Percentiles rank a stretch among this genome's conserved stretches.
Evolutionary conservation across 2,797 vertebrate genomes (phyloP).

Genomic region (Darevskia mixta): DNA sequence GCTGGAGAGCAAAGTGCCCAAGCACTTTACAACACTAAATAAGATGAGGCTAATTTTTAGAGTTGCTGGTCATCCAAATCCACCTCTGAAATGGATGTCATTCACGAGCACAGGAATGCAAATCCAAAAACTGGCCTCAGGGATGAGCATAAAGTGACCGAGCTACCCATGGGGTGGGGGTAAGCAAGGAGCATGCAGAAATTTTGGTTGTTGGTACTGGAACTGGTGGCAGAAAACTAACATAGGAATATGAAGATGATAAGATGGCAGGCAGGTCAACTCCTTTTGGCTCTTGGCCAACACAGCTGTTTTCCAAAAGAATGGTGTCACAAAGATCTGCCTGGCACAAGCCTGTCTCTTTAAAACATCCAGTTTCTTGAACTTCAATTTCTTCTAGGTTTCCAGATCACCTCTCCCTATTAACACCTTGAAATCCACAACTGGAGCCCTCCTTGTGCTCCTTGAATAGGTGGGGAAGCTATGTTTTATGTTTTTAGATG

Average conservation of each 20-base stretch:
- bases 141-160: not conserved
- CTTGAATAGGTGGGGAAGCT: no score
- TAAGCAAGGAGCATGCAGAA: not conserved
- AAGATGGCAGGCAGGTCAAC: not conserved
- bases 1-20: conserved; percentile 34
- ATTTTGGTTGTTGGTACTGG: not conserved
- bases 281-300: no score
- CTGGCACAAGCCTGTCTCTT: no score
- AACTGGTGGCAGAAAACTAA: not conserved
- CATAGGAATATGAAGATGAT: not conserved
- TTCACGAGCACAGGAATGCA: not conserved
- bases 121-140: not conserved
- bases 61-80: not conserved
- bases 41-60: not conserved
- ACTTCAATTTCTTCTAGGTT: no score
- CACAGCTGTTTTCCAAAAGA: not conserved
- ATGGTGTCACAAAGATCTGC: no score
- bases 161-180: not conserved
- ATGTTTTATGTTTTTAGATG: no score
- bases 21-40: conserved; percentile 17
- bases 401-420: no score
- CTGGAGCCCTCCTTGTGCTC: no score
- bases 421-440: no score
- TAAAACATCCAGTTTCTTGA: no score
- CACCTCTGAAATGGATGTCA: not conserved